Base-by-base conservation (phyloP, 2,113 vertebrate species). In the Amblyopsis rosae region DNA sequence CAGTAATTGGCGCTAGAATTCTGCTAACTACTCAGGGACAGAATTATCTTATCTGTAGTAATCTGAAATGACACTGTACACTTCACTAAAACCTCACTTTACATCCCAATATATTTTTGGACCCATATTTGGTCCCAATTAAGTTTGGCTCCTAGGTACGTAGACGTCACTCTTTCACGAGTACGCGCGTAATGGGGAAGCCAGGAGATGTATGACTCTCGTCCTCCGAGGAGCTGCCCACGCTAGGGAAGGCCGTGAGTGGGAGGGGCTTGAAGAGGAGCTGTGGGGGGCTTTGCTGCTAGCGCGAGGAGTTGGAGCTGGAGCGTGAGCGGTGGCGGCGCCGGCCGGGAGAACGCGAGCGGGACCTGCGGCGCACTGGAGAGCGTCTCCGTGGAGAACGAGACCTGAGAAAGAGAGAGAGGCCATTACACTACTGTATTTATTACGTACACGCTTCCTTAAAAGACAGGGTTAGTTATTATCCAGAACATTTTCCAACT, bases 231-330 rank as follows among this genome's bases (percentile, higher is more conserved):
- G 58, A 59, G 4, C 8, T 4, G n/a, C n/a, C 7, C 17, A 19
- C 19, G 10, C n/a, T 15, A 16, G 13, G 53, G 53, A 17, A 13
- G 12, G 53, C 13, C 6, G 12, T 5, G 13, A n/a, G 6, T 12
- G 53, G 54, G 19, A 7, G 26, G 26, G 26, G 26, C 26, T 26
- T 26, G 26, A 26, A 26, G 26, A 26, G 45, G 45, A 16, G n/a
- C n/a, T 12, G 15, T 17, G 15, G n/a, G 54, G 5, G 54, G 3
- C 26, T 17, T 16, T 1, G 26, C 3, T 62, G 90, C 86, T 95
- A 98, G 88, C 96, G 94, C 0, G 96, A 98, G 15, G 96, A 98
- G 89, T 98, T 97, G 16, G 96, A 97, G 83, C 96, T 97, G 84
- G 96, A 98, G 17, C 95, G 93, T 32, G 96, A 97, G 65, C 95